phyloP scores from a whole-genome alignment of 2,888 invertebrate species.

The Stenotaenia linearis region DNA sequence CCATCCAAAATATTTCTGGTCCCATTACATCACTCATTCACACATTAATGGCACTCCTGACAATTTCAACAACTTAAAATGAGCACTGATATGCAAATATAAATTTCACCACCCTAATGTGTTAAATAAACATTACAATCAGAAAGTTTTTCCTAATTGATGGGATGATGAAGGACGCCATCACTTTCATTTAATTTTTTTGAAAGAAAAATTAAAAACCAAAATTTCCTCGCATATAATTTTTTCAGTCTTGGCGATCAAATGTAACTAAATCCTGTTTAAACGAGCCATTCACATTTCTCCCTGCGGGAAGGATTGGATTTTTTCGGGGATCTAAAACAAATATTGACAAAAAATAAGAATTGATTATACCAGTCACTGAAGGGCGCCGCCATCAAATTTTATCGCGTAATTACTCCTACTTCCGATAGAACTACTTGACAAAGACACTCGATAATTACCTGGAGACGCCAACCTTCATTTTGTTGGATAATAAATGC shows the following conservation, averaged over 20 bases:
- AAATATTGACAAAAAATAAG: conserved; percentile 26
- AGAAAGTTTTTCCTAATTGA: not conserved
- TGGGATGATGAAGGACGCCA: not conserved
- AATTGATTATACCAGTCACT: not conserved
- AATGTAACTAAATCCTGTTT: conserved; percentile 13
- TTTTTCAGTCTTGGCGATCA: not conserved
- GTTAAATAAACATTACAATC: not conserved
- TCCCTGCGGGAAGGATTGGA: conserved; percentile 35
- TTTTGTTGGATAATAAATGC: conserved; percentile 68
- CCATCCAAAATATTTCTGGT: conserved; percentile 3
- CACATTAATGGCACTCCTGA: not conserved
- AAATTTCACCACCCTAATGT: not conserved
- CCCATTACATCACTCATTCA: conserved; percentile 13
- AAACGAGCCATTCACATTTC: conserved; percentile 37
- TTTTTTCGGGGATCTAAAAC: conserved; percentile 34
- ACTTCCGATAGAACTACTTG: conserved; percentile 14
- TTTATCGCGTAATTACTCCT: conserved; percentile 24
- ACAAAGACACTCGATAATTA: conserved; percentile 39
- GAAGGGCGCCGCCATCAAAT: not conserved
- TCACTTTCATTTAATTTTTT: not conserved
- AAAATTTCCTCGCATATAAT: not conserved
- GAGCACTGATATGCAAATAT: conserved; percentile 22
- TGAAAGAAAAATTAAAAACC: not conserved
- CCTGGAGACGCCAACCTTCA: conserved; percentile 56
- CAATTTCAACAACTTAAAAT: not conserved